A percentile compares a stretch with the other conserved stretches of the same genome.
These are phyloP conservation scores for Apamea monoglypha DNA, from an alignment of 2,888 invertebrate species.

Conservation along the genomic window DNA sequence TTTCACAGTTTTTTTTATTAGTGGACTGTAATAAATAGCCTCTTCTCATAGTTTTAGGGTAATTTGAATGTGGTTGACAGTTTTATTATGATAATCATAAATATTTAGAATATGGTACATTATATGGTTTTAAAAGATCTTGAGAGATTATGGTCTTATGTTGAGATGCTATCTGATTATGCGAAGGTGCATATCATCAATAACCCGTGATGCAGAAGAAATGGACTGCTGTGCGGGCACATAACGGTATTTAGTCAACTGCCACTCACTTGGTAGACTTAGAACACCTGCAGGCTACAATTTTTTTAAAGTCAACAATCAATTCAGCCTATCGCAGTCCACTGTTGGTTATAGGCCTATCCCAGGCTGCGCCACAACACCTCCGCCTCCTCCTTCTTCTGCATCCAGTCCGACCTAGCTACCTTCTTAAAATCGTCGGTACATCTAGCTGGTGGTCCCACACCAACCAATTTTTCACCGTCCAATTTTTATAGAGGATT, in stretches of 20 bases:
- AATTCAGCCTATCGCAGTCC: not conserved
- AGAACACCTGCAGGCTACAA: too few relatives aligned
- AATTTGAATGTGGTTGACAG: not conserved
- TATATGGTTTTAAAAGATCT: not conserved
- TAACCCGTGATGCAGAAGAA: too few relatives aligned
- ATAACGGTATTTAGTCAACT: not conserved
- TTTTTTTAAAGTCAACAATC: not conserved
- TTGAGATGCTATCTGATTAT: not conserved
- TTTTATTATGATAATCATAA: not conserved
- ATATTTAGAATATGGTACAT: not conserved
- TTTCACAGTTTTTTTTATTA: not conserved
- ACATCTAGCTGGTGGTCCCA: not conserved
- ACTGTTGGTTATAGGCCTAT: not conserved
- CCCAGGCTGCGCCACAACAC: not conserved
- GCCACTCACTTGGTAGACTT: not conserved
- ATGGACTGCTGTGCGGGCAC: not conserved
- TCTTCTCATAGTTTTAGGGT: not conserved
- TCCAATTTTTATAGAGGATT: not conserved
- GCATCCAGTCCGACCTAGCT: not conserved
- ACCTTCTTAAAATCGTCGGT: not conserved
- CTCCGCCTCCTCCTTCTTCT: not conserved
- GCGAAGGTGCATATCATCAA: too few relatives aligned
- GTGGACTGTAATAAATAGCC: not conserved
- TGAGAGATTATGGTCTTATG: not conserved
- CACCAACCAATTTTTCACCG: not conserved